Conservation (phyloP, 2,888 invertebrate species). For the Scaptodrosophila latifasciaeformis region DNA sequence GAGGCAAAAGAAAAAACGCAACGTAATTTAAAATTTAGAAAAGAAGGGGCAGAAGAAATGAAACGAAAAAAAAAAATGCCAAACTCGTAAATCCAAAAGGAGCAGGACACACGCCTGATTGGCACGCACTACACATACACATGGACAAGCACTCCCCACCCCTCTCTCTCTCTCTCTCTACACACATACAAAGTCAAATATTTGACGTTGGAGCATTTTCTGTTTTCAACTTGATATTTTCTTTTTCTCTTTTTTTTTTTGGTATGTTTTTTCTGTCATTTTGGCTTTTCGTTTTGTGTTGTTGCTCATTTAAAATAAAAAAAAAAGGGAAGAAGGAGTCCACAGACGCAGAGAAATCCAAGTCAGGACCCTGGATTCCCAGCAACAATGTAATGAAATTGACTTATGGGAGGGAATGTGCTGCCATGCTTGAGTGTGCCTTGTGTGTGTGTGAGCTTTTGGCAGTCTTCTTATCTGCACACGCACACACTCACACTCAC, state of each 20-base stretch:
- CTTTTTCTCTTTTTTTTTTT: background rate
- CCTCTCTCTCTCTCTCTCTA: constrained; percentile 2
- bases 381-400: constrained; percentile 63
- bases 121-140: constrained; percentile 52
- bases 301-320: constrained; percentile 24
- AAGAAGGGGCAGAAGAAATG: constrained; percentile 47
- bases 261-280: constrained; percentile 27
- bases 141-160: constrained; percentile 11
- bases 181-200: constrained; percentile 58
- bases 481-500: constrained; percentile 19
- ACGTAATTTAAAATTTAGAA: constrained; percentile 63
- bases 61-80: constrained; percentile 27
- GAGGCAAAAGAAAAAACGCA: constrained; percentile 34
- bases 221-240: constrained; percentile 49
- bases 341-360: constrained; percentile 25
- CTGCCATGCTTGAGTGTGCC: background rate
- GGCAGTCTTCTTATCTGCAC: constrained; percentile 49
- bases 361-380: constrained; percentile 17
- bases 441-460: constrained; percentile 16
- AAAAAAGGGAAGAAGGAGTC: constrained; percentile 14
- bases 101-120: constrained; percentile 59
- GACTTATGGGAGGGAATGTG: constrained; percentile 33
- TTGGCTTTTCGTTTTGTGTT: background rate
- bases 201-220: constrained; percentile 62
- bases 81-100: constrained; percentile 48